phyloP scores from a whole-genome alignment of 2,888 invertebrate genomes.

The Calameuta pallipes region DNA sequence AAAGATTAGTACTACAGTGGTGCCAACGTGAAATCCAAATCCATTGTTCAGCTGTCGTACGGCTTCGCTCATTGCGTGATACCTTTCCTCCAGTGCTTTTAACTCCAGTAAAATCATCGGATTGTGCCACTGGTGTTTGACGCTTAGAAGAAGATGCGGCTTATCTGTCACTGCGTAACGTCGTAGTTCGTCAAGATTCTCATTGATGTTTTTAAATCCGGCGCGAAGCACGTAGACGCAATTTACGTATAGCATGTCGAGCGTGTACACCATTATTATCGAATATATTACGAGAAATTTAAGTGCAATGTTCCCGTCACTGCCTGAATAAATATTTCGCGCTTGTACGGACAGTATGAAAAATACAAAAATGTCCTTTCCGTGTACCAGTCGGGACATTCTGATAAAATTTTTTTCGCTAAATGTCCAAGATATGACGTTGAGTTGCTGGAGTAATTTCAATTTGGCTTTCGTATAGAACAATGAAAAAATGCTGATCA shows the following conservation, averaged over 20 bases:
- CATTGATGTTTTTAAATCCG: constrained; percentile 43
- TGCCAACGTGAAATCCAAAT: constrained; percentile 43
- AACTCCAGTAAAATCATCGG: constrained; percentile 41
- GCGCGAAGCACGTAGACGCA: constrained; percentile 40
- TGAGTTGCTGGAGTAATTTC: constrained; percentile 32
- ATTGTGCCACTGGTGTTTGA: neutral
- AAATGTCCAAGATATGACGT: constrained; percentile 30
- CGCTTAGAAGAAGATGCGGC: neutral
- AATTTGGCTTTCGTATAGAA: constrained; percentile 25
- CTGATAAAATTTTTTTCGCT: constrained; percentile 28
- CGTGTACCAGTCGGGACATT: constrained; percentile 33
- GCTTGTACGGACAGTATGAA: constrained; percentile 30
- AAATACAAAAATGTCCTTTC: constrained; percentile 40
- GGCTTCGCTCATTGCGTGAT: constrained; percentile 42
- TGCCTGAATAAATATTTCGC: constrained; percentile 20
- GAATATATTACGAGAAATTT: constrained; percentile 32
- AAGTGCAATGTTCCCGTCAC: neutral
- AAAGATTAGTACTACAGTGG: constrained; percentile 42
- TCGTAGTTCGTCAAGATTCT: constrained; percentile 37
- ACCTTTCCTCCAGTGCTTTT: constrained; percentile 42
- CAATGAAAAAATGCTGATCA: constrained; percentile 31
- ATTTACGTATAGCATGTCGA: constrained; percentile 45
- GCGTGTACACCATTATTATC: constrained; percentile 30
- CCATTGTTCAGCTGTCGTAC: constrained; percentile 40
- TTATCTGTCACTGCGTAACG: constrained; percentile 15